Evolutionary conservation across 1,140 invertebrate species (phyloP), one percentile per base, ranked within the genome.

Genomic region (Holotrichia oblita): DNA sequence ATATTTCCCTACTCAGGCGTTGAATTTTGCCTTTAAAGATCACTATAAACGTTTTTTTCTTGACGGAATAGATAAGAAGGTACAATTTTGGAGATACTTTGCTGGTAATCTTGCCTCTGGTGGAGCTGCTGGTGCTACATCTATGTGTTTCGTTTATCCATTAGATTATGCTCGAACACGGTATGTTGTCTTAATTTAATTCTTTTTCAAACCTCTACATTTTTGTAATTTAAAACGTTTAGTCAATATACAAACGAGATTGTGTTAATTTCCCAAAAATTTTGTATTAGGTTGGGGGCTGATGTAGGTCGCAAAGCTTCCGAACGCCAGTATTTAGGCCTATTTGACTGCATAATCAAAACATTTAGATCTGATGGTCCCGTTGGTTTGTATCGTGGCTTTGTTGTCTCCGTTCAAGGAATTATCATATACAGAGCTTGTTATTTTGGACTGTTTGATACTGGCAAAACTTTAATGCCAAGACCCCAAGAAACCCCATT

Each of bases 381-480:
- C 27, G 86, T 89, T 81, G 97, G 97, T 81, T 89, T 98, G 80
- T 98, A 98, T 91, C 91, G 96, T 88, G 97, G 97, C 81, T 98
- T 98, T 88, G 92, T 92, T 81, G 96, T 98, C 79, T 98, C 96
- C 64, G 96, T 96, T 44, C 94, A 96, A 87, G 95, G 95, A 85
- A 96, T 96, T 87, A 93, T 96, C 83, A 95, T 96, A 88, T 96
- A 96, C 89, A 90, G 96, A 87, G 97, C 96, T 40, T 92, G 94
- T 81, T 99, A 98, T 91, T 99, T 99, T 88, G 97, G 97, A 82
- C 94, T 96, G 89, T 99, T 96, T 88, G 97, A 99, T 89, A 98
- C 97, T 48, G 92, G 94, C 77, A 96, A 94, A 88, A 94, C 93
- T 81, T 93, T 95, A 90, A 87, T 96, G 83, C 92, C 96, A 80